A percentile compares a stretch with the other conserved stretches of the same genome.
phyloP scores from a whole-genome alignment of 2,797 vertebrate genomes.

The Leuciscus waleckii region DNA sequence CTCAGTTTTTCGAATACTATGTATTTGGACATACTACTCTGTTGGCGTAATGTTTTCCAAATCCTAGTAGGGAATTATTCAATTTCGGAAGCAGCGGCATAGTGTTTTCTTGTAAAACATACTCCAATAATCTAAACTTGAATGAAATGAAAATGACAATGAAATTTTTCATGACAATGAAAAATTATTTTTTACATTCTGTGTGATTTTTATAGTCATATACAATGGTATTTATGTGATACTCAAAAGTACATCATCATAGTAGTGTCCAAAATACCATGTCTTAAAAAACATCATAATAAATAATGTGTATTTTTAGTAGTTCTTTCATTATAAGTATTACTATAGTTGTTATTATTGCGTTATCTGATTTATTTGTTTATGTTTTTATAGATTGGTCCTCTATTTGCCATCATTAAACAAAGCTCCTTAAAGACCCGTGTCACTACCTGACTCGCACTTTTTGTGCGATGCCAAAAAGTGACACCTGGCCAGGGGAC shows the following conservation, averaged over 20 bases:
- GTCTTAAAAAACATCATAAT: background rate
- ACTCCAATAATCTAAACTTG: no score
- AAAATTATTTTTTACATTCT: background rate
- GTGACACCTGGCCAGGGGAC: constrained; percentile 80
- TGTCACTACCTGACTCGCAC: constrained; percentile 1
- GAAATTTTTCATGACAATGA: no score
- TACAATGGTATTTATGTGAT: background rate
- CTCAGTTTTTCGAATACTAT: no score
- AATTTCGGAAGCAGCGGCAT: background rate
- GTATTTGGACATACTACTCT: no score
- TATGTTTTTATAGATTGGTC: background rate
- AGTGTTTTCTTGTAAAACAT: background rate
- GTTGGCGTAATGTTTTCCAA: background rate
- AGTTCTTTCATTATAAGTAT: background rate
- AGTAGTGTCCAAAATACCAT: background rate
- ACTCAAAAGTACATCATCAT: background rate
- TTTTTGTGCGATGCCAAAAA: constrained; percentile 83
- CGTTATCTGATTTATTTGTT: background rate
- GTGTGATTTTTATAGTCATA: background rate
- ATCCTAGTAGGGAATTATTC: background rate
- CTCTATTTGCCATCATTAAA: constrained; percentile 20
- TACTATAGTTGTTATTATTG: background rate
- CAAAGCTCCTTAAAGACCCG: constrained; percentile 37
- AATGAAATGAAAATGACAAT: no score
- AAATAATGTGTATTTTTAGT: background rate